Percentiles rank a stretch among this genome's conserved stretches.
phyloP scores from a whole-genome alignment of 1,140 invertebrate genomes.

The Trinorchestia longiramus region DNA sequence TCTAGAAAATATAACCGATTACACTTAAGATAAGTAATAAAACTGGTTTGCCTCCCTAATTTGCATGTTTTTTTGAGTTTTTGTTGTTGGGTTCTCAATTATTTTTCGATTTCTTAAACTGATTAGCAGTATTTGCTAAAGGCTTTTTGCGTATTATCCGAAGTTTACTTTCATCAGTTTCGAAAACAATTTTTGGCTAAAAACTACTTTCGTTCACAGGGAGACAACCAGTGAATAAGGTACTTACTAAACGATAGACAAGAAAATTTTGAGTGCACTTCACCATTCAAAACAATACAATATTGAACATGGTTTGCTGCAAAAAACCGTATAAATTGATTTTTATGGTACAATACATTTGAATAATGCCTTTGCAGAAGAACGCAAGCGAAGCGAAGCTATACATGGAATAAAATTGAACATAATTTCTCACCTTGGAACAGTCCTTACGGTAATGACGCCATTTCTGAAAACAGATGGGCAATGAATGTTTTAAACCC shows the following conservation, averaged over 20 bases:
- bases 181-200: too few relatives aligned
- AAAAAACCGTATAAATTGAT: too few relatives aligned
- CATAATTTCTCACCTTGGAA: background rate
- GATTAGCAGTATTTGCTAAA: too few relatives aligned
- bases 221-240: too few relatives aligned
- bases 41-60: background rate
- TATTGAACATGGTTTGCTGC: too few relatives aligned
- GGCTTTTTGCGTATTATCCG: too few relatives aligned
- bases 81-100: background rate
- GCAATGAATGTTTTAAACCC: constrained; percentile 39
- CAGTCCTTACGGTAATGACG: constrained; percentile 32
- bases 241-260: too few relatives aligned
- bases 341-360: too few relatives aligned
- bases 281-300: too few relatives aligned
- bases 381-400: background rate
- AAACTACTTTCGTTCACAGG: too few relatives aligned
- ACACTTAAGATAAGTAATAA: background rate
- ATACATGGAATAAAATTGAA: background rate
- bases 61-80: background rate
- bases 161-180: too few relatives aligned
- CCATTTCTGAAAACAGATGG: constrained; percentile 34
- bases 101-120: background rate
- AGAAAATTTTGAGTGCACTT: too few relatives aligned
- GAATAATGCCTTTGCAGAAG: background rate
- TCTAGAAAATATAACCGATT: background rate